Evolutionary conservation across 2,888 invertebrate species (phyloP), one percentile per base, ranked within the genome.

Genomic region (Spisula solida): DNA sequence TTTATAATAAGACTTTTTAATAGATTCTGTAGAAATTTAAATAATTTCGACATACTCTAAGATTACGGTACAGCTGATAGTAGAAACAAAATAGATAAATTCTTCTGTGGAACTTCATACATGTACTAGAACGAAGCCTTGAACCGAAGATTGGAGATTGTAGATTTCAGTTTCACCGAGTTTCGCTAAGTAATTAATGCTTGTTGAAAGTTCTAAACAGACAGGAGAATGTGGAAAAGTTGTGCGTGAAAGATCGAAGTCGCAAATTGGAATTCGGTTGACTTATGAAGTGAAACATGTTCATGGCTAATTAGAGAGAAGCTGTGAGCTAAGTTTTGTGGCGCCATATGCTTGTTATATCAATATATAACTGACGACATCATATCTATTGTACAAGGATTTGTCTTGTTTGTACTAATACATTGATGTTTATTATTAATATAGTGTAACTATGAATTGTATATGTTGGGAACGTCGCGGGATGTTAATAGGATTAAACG

Each of bases 271-370:
- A 60, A n/a, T 60, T 60, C n/a, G 18, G 20, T 66, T 66, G 60
- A 79, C 34, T 79, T 18, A 81, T 20, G 29, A 55, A 47, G 55
- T 18, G 48, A 81, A 81, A 81, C n/a, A 66, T n/a, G 25, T 66
- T 5, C 60, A 66, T 66, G 41, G 51, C 6, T 51, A 51, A 10
- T 51, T 51, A 51, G 12, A 51, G 51, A 16, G 51, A 5, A 10
- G 16, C 51, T 51, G 51, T 16, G 51, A 16, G 16, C 16, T 51
- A 1, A 16, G 14, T 8, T 51, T 51, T 51, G 16, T 51, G 51
- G 51, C 14, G 51, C 51, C 51, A 12, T 51, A 51, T 16, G 51
- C 14, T 51, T 51, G 51, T 51, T 51, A 51, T 51, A n/a, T 14
- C 16, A 8, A 5, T 41, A 16, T 47, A 47, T 47, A 51, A 51